A percentile compares a stretch with the other conserved stretches of the same genome.
Evolutionary conservation across 2,797 vertebrate species (phyloP).

Genomic region (Mycteria americana): DNA sequence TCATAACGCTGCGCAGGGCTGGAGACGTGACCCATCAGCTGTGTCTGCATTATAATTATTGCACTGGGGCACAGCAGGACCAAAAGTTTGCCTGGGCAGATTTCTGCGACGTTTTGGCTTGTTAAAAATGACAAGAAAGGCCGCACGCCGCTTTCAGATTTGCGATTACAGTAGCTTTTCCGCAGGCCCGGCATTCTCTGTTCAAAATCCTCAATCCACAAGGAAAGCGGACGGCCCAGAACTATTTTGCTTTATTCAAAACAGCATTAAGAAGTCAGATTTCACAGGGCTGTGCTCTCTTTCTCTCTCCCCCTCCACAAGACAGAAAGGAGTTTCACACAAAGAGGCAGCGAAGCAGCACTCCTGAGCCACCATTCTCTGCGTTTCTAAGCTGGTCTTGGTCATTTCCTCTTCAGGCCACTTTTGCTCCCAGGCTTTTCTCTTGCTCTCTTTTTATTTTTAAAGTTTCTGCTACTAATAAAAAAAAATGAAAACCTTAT

Average conservation of each 20-base stretch:
- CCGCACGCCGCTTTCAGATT: background rate
- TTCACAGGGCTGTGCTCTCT: background rate
- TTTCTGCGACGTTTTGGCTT: background rate
- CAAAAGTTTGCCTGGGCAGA: constrained; percentile 11
- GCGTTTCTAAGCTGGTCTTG: background rate
- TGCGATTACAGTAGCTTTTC: background rate
- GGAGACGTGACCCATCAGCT: constrained; percentile 56
- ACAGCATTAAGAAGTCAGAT: background rate
- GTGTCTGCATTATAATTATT: constrained; percentile 57
- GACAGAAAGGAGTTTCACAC: background rate
- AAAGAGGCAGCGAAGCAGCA: background rate
- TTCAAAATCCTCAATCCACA: background rate
- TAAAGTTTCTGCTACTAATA: constrained; percentile 14
- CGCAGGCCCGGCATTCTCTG: background rate
- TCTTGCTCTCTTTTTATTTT: background rate
- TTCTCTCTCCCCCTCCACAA: background rate
- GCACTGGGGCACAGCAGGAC: constrained; percentile 32
- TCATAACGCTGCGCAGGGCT: constrained; percentile 19
- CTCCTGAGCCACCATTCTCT: background rate
- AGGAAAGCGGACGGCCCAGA: background rate
- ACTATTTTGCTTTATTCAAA: background rate
- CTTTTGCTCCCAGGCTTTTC: background rate
- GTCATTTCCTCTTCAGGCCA: background rate
- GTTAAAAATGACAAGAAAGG: constrained; percentile 1
- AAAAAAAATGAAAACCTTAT: background rate